A percentile compares a stretch with the other conserved stretches of the same genome.
Conservation (phyloP, 2,888 invertebrate species). For the Perithous albicinctus region DNA sequence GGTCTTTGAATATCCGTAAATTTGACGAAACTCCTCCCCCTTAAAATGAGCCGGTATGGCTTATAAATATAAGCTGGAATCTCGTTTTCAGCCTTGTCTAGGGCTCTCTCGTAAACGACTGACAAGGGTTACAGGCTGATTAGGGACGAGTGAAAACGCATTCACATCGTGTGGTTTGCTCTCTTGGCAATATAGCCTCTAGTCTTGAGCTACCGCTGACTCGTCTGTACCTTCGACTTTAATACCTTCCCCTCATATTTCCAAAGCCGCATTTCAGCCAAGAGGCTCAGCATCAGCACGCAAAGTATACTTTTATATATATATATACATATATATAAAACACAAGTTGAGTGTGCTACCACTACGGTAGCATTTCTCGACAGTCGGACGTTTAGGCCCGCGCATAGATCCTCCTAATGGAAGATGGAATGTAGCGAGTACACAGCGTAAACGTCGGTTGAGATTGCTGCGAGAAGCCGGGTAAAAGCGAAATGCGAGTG, state of each 20-base stretch:
- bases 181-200: neutral
- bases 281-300: slow-evolving; percentile 42
- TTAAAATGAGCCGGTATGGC: neutral
- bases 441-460: slow-evolving; percentile 77
- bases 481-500: slow-evolving; percentile 61
- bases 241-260: slow-evolving; percentile 52
- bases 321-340: too few relatives aligned
- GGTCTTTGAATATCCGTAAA: too few relatives aligned
- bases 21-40: too few relatives aligned
- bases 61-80: slow-evolving; percentile 13
- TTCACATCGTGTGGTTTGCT: slow-evolving; percentile 35
- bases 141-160: slow-evolving; percentile 62
- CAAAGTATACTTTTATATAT: slow-evolving; percentile 51
- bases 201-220: neutral
- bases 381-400: slow-evolving; percentile 57
- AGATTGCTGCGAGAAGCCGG: slow-evolving; percentile 70
- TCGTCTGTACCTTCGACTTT: slow-evolving; percentile 45
- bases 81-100: slow-evolving; percentile 27
- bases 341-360: slow-evolving; percentile 44
- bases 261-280: slow-evolving; percentile 49
- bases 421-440: slow-evolving; percentile 77
- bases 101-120: neutral
- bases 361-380: slow-evolving; percentile 56
- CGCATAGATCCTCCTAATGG: slow-evolving; percentile 75
- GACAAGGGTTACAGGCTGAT: slow-evolving; percentile 58